Percentiles rank a stretch among this genome's conserved stretches.
Conservation (phyloP, 2,888 invertebrate species). For the Fabriciana adippe region DNA sequence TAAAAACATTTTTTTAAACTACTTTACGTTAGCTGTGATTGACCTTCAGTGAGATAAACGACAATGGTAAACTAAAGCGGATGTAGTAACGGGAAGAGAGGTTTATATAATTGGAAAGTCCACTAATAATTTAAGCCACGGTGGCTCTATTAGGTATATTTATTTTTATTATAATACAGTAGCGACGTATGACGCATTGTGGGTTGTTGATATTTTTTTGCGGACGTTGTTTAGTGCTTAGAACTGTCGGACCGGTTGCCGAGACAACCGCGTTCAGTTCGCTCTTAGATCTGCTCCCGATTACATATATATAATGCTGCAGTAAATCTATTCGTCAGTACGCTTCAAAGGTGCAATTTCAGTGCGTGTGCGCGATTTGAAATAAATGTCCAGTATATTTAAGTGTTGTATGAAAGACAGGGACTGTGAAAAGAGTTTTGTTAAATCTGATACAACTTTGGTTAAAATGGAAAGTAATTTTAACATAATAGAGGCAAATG, state of each 20-base stretch:
- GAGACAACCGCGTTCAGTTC: constrained; percentile 58
- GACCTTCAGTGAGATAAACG: background rate
- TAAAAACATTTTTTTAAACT: too few species aligned
- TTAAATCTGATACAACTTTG: constrained; percentile 38
- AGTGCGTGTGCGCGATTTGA: constrained; percentile 25
- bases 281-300: constrained; percentile 54
- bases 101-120: constrained; percentile 34
- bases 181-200: constrained; percentile 48
- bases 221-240: constrained; percentile 46
- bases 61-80: constrained; percentile 19
- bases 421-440: constrained; percentile 44
- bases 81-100: constrained; percentile 26
- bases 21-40: too few species aligned
- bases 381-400: constrained; percentile 54
- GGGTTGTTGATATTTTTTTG: constrained; percentile 61
- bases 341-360: constrained; percentile 17
- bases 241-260: constrained; percentile 51
- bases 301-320: constrained; percentile 68
- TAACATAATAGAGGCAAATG: constrained; percentile 32
- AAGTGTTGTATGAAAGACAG: constrained; percentile 48
- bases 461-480: constrained; percentile 32
- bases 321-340: constrained; percentile 50
- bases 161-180: constrained; percentile 34
- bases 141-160: constrained; percentile 34
- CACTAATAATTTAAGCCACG: constrained; percentile 21